A percentile compares a stretch with the other conserved stretches of the same genome.
Conservation (phyloP, 2,113 vertebrate species). For the Felis chaus region DNA sequence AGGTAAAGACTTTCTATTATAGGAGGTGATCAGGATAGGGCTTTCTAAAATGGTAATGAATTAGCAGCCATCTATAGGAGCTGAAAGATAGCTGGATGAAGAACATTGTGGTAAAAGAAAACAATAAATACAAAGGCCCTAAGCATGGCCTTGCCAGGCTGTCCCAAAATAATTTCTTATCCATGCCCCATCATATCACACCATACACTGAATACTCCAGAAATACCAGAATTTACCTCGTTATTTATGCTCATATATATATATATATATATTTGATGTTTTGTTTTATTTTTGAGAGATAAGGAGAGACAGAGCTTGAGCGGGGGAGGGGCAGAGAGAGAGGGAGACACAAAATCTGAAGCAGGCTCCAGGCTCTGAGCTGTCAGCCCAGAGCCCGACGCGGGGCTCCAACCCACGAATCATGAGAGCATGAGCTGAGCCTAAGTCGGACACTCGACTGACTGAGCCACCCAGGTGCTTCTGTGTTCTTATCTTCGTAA, state of each 20-base stretch:
- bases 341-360: no score
- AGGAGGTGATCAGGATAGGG: neutral
- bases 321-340: no score
- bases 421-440: no score
- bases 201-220: neutral
- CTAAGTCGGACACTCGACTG: accelerated
- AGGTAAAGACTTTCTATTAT: neutral
- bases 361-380: no score
- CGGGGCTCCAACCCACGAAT: no score
- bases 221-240: neutral
- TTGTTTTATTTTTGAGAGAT: no score
- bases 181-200: neutral
- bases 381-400: no score
- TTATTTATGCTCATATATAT: neutral
- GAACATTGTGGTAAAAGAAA: neutral
- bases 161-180: neutral
- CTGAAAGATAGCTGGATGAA: neutral
- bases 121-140: neutral
- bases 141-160: neutral
- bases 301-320: no score
- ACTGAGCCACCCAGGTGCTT: no score
- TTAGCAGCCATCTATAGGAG: neutral
- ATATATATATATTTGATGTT: neutral
- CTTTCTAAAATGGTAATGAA: neutral
- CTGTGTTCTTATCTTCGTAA: neutral